These are phyloP conservation scores for Luperina nickerlii DNA, from an alignment of 2,888 invertebrate genomes.

Conservation along the genomic window DNA sequence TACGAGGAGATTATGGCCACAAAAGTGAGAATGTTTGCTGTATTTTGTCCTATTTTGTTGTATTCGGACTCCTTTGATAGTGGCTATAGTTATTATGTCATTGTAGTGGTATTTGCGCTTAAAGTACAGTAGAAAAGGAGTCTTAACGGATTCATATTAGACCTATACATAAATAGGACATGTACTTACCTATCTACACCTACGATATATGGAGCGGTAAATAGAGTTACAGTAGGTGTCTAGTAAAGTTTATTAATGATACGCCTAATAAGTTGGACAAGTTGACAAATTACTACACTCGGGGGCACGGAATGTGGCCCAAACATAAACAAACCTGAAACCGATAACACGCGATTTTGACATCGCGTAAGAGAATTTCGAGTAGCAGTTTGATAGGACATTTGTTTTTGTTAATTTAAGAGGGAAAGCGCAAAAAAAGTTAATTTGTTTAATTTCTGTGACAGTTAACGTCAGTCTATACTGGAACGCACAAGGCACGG, in stretches of 20 bases:
- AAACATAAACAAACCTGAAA: background rate
- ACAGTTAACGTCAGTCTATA: too few relatives aligned
- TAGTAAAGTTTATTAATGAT: background rate
- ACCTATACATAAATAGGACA: background rate
- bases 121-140: background rate
- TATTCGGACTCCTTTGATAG: slow-evolving; percentile 2
- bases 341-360: background rate
- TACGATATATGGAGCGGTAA: background rate
- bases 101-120: background rate
- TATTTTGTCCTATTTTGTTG: slow-evolving; percentile 5
- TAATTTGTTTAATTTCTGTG: too few relatives aligned
- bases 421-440: too few relatives aligned
- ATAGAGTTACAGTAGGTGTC: background rate
- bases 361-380: background rate
- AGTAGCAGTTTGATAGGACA: background rate
- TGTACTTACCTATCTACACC: background rate
- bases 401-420: too few relatives aligned
- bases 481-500: too few relatives aligned
- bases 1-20: slow-evolving; percentile 77
- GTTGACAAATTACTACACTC: background rate
- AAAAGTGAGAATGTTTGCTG: slow-evolving; percentile 73
- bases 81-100: background rate
- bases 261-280: background rate
- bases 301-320: background rate
- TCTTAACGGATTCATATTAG: background rate